These are phyloP conservation scores for Hydrozoanthus gracilis DNA, from an alignment of 92 coral and sea anemone species.

Conservation along the genomic window DNA sequence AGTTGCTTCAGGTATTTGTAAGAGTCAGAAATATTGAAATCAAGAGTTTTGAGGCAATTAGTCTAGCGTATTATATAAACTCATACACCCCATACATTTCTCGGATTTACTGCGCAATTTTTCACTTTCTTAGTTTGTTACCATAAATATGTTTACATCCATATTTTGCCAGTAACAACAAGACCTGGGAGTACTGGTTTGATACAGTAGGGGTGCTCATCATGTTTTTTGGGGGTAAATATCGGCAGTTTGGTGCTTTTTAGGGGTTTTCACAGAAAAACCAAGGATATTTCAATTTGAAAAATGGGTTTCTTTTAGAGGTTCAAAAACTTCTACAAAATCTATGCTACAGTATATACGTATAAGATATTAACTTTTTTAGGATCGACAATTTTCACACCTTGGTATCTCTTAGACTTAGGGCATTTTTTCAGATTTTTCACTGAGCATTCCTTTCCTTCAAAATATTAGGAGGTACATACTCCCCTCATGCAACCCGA, in stretches of 20 bases:
- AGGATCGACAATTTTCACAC: too few relatives aligned
- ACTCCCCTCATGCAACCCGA: too few relatives aligned
- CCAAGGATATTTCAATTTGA: not conserved
- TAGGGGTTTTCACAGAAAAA: not conserved
- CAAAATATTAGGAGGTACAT: too few relatives aligned
- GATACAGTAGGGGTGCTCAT: not conserved
- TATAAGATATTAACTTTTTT: too few relatives aligned
- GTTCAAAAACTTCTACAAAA: not conserved
- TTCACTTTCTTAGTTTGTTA: not conserved
- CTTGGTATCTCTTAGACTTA: too few relatives aligned
- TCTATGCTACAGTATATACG: too few relatives aligned
- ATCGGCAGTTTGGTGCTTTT: too few relatives aligned
- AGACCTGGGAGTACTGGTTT: not conserved
- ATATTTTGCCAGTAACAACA: not conserved
- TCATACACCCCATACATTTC: not conserved
- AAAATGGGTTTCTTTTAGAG: not conserved
- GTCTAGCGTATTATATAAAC: not conserved
- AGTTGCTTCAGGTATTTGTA: not conserved
- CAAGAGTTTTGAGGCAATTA: not conserved
- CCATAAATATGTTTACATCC: not conserved
- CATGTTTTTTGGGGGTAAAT: too few relatives aligned
- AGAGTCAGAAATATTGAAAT: not conserved
- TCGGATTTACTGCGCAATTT: not conserved
- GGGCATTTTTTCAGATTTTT: too few relatives aligned
- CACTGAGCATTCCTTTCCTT: too few relatives aligned